Percentiles rank a stretch among this genome's conserved stretches.
Conservation (phyloP, 2,797 vertebrate species). For the Aselliscus stoliczkanus region DNA sequence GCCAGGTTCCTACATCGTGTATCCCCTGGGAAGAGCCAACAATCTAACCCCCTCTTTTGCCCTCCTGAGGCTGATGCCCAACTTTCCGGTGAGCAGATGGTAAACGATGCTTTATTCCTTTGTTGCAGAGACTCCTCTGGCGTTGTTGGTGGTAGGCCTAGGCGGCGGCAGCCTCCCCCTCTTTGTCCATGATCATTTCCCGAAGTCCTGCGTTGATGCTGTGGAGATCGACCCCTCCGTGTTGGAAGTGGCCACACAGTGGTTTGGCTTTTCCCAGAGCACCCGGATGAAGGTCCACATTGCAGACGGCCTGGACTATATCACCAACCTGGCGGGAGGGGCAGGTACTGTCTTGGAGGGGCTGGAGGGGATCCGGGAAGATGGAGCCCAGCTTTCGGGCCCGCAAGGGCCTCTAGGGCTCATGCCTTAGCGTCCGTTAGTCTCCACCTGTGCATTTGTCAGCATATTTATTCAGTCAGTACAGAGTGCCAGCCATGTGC, state of each 20-base stretch:
- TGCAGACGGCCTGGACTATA: slow-evolving; percentile 80
- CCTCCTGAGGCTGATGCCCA: neutral
- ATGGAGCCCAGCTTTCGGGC: neutral
- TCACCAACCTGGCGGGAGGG: slow-evolving; percentile 70
- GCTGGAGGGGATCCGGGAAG: neutral
- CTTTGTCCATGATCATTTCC: slow-evolving; percentile 93
- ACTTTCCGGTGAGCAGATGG: neutral
- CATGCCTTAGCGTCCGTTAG: too few species aligned
- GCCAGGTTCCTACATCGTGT: neutral
- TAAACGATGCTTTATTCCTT: neutral
- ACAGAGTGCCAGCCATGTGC: neutral
- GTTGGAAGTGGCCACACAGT: slow-evolving; percentile 89
- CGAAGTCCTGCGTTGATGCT: slow-evolving; percentile 82
- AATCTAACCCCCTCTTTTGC: neutral
- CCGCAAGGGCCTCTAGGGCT: neutral
- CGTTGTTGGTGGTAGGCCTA: slow-evolving; percentile 91
- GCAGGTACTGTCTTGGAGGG: slow-evolving; percentile 66
- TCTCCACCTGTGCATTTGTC: neutral
- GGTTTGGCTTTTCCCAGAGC: slow-evolving; percentile 91
- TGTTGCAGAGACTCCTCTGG: slow-evolving; percentile 81
- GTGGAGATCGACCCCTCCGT: slow-evolving; percentile 93
- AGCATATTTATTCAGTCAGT: neutral
- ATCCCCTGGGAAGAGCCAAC: neutral
- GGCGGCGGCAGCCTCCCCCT: slow-evolving; percentile 94
- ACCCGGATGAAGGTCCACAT: slow-evolving; percentile 87